phyloP scores from a whole-genome alignment of 23 tunicate genomes.

The Trididemnum miniatum region DNA sequence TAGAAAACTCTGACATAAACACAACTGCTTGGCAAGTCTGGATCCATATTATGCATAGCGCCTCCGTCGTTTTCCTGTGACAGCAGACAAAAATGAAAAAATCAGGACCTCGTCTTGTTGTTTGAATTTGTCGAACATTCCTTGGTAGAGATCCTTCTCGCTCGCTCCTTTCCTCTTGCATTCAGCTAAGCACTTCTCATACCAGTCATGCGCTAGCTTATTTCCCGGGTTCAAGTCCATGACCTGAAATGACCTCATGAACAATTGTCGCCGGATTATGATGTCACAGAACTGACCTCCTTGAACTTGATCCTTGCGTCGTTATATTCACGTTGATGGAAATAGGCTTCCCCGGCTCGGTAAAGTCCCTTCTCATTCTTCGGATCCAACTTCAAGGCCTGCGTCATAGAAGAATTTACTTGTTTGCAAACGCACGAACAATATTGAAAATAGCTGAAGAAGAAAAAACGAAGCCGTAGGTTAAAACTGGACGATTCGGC shows the following conservation, averaged over 20 bases:
- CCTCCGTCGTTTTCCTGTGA: too few species aligned
- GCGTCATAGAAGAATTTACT: neutral
- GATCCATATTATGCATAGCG: too few species aligned
- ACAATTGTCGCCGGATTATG: neutral
- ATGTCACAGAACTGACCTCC: constrained; percentile 35
- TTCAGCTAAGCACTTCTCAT: constrained; percentile 3
- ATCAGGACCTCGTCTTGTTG: constrained; percentile 78
- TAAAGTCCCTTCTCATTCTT: constrained; percentile 79
- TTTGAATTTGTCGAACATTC: constrained; percentile 83
- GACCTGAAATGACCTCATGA: constrained; percentile 19
- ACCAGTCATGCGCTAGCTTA: constrained; percentile 21
- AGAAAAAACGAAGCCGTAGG: too few species aligned
- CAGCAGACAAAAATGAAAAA: too few species aligned
- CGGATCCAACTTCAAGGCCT: constrained; percentile 78
- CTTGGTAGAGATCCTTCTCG: constrained; percentile 47
- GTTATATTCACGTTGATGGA: constrained; percentile 32
- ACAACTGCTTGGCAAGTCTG: too few species aligned
- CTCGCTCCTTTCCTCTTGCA: constrained; percentile 33
- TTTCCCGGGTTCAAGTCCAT: constrained; percentile 48
- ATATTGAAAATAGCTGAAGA: too few species aligned
- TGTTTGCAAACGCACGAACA: too few species aligned
- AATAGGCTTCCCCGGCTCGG: constrained; percentile 47
- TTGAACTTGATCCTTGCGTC: constrained; percentile 48
- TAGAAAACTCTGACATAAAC: too few species aligned
- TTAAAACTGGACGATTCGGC: too few species aligned